Base-by-base conservation (phyloP, 2,797 vertebrate genomes). In the Merluccius polli region DNA sequence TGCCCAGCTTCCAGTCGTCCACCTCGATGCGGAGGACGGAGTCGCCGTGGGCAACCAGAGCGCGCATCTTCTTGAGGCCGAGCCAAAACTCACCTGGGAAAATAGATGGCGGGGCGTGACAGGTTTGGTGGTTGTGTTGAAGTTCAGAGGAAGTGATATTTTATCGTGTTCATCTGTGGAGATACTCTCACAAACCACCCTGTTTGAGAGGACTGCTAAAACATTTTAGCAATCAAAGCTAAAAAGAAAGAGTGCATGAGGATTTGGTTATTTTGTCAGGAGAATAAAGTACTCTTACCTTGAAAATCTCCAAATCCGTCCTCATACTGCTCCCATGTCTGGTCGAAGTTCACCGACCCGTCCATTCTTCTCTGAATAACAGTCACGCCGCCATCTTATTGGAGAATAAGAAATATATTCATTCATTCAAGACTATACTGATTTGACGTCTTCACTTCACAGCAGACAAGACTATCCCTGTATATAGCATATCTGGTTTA, bases 21-120 rank as follows among this genome's bases (percentile, higher is more conserved):
- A 97, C 89, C 85, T 96, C 94, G 0, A 97, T 89, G 69, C 89
- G 89, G 77, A 98, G 92, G 71, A 95, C 83, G 41, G 95, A 93
- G 71, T 89, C 87, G 4, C 94, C 94, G 82, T 92, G 93, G 12
- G 73, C 79, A 1, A 90, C 87, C 38, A 98, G 93, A 79, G 93
- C 84, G 73, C 92, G 89, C 83, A 95, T 95, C 90, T 95, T 96
- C 77, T 88, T 90, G 81, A 98, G 92, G 32, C 96, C 96, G 18
- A 98, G 82, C 96, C 97, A 98, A 87, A 97, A 98, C 82, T 98
- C 96, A 78, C 94, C 97, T 98, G 87, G 11, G 33, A 75, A 24
- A 78, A 21, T 65, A 65, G 8, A n/a, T n/a, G 33, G 8, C 3
- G 3, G 33, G 33, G 33, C 33, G 8, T 35, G 33, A 35, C 33